Base-by-base conservation (phyloP, 2,797 vertebrate species). In the Miichthys miiuy region DNA sequence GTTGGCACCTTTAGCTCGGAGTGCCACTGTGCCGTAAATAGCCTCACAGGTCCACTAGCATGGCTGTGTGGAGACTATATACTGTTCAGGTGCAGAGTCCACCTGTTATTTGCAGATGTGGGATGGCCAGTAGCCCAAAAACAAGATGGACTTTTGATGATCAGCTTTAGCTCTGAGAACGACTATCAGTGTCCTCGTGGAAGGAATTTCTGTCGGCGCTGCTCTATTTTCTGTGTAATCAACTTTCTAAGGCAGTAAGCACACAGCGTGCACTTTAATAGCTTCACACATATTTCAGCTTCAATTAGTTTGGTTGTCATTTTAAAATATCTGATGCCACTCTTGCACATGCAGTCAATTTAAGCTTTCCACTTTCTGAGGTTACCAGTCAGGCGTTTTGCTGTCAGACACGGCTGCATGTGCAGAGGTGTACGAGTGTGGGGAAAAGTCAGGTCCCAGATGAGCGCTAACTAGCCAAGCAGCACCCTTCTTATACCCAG, bases 381-480 rank as follows among this genome's bases (percentile, higher is more conserved):
- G 48, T 77, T 77, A 67, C 57, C 38, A 62, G 72, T 51, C 52
- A 48, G 60, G 57, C 5, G 56, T 72, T 72, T 63, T 84, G 46
- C 64, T 82, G 68, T 80, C 65, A 78, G 72, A 82, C 84, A 69
- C 14, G 46, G 70, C 50, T 72, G 34, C 34, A 38, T 38, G 30
- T 71, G 75, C 21, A 73, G 82, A 79, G 79, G 87, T 88, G 79
- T 62, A 56, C 44, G 13, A 30, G 25, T 27, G 25, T 27, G 25
- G 54, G 64, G 56, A 77, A 65, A 62, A 77, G 61, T 64, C 55
- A 69, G 65, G 85, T 88, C 86, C 83, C 82, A 73, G 68, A 48
- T 87, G 86, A 89, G 77, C 14, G 79, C 80, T 85, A 84, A 88
- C 88, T 84, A 87, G 75, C 79, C 88, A 89, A 86, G 87, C 89